Conservation (phyloP, 92 coral and sea anemone genomes). For the Parazoanthus swiftii region DNA sequence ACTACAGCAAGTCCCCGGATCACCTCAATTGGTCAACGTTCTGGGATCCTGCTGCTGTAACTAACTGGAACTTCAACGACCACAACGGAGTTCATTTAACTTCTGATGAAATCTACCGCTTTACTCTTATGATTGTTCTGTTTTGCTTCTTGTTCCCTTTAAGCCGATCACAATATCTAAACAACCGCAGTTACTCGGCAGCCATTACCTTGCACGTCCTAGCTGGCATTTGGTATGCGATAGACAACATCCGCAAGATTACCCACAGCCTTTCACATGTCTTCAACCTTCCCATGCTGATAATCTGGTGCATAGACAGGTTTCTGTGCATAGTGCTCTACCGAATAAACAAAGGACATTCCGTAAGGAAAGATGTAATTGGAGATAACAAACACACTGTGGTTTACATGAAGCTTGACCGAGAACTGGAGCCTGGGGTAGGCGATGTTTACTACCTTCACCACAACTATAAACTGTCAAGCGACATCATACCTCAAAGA, state of each 20-base stretch:
- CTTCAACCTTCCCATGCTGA: slow-evolving; percentile 50
- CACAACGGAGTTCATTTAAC: slow-evolving; percentile 60
- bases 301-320: slow-evolving; percentile 61
- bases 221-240: slow-evolving; percentile 58
- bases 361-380: slow-evolving; percentile 37
- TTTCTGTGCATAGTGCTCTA: slow-evolving; percentile 46
- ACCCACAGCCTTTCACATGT: slow-evolving; percentile 60
- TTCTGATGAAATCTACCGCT: slow-evolving; percentile 57
- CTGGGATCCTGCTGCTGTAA: slow-evolving; percentile 69
- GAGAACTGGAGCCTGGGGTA: neutral
- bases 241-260: slow-evolving; percentile 62
- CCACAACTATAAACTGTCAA: slow-evolving; percentile 28
- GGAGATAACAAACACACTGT: slow-evolving; percentile 55
- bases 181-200: slow-evolving; percentile 54
- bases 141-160: slow-evolving; percentile 58
- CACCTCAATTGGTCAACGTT: slow-evolving; percentile 61
- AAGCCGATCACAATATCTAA: slow-evolving; percentile 55
- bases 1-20: slow-evolving; percentile 49
- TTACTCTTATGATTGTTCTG: slow-evolving; percentile 48
- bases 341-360: slow-evolving; percentile 42
- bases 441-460: slow-evolving; percentile 57
- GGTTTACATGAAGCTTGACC: slow-evolving; percentile 42
- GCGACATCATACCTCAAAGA: slow-evolving; percentile 48
- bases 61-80: slow-evolving; percentile 60
- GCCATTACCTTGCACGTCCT: slow-evolving; percentile 53